These are phyloP conservation scores for Conus canariensis DNA, from an alignment of 2,888 invertebrate species.

Conservation along the genomic window DNA sequence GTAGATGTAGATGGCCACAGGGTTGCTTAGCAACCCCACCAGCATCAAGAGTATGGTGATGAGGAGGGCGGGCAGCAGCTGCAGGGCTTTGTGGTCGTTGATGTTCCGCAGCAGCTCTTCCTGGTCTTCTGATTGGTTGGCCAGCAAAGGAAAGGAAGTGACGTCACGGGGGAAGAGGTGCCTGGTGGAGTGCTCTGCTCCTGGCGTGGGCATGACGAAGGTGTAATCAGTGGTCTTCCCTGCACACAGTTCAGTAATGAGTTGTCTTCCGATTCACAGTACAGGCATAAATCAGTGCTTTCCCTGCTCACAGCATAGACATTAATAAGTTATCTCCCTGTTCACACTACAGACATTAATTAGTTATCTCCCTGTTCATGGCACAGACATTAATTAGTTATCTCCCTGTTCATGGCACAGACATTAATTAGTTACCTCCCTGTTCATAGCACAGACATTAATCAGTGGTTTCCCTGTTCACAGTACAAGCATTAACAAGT, in stretches of 20 bases:
- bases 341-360: not conserved
- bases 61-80: constrained; percentile 49
- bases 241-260: not conserved
- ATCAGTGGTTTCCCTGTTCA: no score
- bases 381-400: not conserved
- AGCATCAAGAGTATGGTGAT: constrained; percentile 50
- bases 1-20: constrained; percentile 54
- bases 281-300: not conserved
- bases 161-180: not conserved
- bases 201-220: not conserved
- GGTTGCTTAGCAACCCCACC: constrained; percentile 51
- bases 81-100: constrained; percentile 46
- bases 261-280: no score
- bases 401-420: no score
- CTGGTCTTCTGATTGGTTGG: constrained; percentile 39
- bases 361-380: not conserved
- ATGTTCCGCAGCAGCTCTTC: constrained; percentile 36
- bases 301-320: not conserved
- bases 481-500: no score
- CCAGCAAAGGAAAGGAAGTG: not conserved
- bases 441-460: no score
- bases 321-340: no score
- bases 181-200: not conserved
- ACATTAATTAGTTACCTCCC: no score
- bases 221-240: not conserved